phyloP scores from a whole-genome alignment of 2,888 invertebrate genomes.

The Amphipyra tragopoginis region DNA sequence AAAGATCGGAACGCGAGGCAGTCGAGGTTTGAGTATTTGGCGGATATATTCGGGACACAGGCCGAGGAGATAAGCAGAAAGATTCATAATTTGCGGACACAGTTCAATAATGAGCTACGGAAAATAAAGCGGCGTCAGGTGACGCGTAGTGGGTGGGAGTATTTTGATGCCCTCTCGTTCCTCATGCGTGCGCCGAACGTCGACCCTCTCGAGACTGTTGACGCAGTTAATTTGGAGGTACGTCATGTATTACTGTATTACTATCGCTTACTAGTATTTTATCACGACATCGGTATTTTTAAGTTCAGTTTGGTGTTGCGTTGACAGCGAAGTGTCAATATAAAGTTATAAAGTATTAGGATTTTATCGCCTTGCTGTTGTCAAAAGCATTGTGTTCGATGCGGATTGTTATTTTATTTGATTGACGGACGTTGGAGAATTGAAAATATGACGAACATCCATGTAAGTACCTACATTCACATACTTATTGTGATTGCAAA shows the following conservation, averaged over 20 bases:
- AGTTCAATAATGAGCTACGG: slow-evolving; percentile 83
- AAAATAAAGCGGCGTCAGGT: slow-evolving; percentile 80
- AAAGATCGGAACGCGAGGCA: slow-evolving; percentile 75
- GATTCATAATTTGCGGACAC: slow-evolving; percentile 83
- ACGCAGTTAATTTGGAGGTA: slow-evolving; percentile 83
- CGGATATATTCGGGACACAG: slow-evolving; percentile 78
- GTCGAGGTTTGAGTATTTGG: slow-evolving; percentile 75
- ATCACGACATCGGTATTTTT: slow-evolving; percentile 15
- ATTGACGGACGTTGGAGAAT: background rate
- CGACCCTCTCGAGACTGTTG: slow-evolving; percentile 73
- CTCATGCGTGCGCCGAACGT: slow-evolving; percentile 69
- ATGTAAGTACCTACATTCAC: too few species aligned
- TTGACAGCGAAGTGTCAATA: slow-evolving; percentile 18
- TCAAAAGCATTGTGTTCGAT: slow-evolving; percentile 9
- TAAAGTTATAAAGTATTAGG: background rate
- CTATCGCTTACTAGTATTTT: slow-evolving; percentile 3
- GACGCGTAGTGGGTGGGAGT: slow-evolving; percentile 80
- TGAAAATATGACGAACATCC: background rate
- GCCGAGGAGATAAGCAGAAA: slow-evolving; percentile 82
- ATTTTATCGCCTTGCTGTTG: slow-evolving; percentile 33
- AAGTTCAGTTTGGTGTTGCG: slow-evolving; percentile 15
- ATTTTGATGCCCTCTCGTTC: slow-evolving; percentile 82
- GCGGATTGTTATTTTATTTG: background rate
- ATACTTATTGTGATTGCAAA: background rate
- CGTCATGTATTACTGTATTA: slow-evolving; percentile 25